These are phyloP conservation scores for Holotrichia oblita DNA, from an alignment of 1,140 invertebrate species.

Conservation along the genomic window DNA sequence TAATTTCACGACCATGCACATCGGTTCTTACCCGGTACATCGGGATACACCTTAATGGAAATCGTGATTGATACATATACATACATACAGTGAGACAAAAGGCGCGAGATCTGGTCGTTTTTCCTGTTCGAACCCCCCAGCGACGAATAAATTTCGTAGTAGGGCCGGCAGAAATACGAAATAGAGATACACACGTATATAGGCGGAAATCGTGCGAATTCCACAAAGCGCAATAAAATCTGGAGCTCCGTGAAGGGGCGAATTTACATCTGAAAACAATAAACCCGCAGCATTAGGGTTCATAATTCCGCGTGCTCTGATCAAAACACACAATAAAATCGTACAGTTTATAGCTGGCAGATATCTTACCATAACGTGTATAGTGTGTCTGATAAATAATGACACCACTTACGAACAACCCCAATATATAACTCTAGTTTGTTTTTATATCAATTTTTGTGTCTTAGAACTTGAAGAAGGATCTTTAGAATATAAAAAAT, in stretches of 20 bases:
- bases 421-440: too few species aligned
- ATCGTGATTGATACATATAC: slow-evolving; percentile 31
- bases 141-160: slow-evolving; percentile 32
- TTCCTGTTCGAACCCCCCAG: slow-evolving; percentile 7
- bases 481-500: too few species aligned
- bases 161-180: slow-evolving; percentile 23
- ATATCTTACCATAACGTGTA: background rate
- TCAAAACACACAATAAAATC: slow-evolving; percentile 40
- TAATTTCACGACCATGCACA: background rate
- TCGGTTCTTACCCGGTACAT: background rate
- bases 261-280: slow-evolving; percentile 39
- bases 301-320: slow-evolving; percentile 32
- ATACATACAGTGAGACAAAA: slow-evolving; percentile 23
- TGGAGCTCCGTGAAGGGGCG: slow-evolving; percentile 29
- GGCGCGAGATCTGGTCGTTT: slow-evolving; percentile 5
- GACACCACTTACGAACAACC: too few species aligned
- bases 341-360: slow-evolving; percentile 23
- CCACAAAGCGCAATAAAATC: slow-evolving; percentile 37
- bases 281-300: slow-evolving; percentile 32
- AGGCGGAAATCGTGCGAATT: slow-evolving; percentile 37
- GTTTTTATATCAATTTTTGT: too few species aligned
- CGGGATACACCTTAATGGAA: background rate
- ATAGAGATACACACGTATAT: slow-evolving; percentile 12
- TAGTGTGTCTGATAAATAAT: too few species aligned
- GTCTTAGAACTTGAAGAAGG: too few species aligned